Evolutionary conservation across 30 jellyfish, hydroid and myxozoan genomes (phyloP).

Genomic region (Hydractinia symbiolongicarpus): DNA sequence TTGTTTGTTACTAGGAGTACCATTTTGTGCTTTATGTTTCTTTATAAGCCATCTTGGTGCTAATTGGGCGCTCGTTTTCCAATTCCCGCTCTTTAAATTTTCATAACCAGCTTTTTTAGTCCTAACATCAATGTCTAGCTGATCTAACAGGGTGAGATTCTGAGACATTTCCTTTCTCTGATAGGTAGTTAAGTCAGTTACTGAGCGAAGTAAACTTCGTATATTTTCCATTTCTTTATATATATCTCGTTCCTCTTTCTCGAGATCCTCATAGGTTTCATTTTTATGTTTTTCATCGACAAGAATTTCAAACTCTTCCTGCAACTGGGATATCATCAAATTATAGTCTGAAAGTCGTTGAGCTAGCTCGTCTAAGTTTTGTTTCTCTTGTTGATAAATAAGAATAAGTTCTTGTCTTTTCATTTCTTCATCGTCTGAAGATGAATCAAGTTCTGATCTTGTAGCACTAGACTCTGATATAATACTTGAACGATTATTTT

Average conservation of each 20-base stretch:
- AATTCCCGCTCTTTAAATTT: constrained; percentile 25
- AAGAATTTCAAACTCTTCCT: constrained; percentile 1
- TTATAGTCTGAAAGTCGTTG: constrained; percentile 9
- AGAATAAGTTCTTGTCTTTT: not conserved
- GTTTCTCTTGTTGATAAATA: not conserved
- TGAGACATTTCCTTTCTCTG: constrained; percentile 32
- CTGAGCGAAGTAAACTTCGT: constrained; percentile 19
- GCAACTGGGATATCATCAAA: constrained; percentile 10
- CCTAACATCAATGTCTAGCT: constrained; percentile 17
- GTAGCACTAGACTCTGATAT: not conserved
- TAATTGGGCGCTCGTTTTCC: constrained; percentile 29
- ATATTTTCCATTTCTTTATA: constrained; percentile 19
- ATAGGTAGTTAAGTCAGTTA: constrained; percentile 22
- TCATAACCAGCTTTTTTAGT: constrained; percentile 22
- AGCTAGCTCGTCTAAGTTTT: constrained; percentile 5
- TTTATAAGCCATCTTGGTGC: constrained; percentile 28
- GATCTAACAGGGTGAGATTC: constrained; percentile 6
- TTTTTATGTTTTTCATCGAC: not conserved
- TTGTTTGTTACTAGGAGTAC: constrained; percentile 5
- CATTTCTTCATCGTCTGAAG: not conserved
- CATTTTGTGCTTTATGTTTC: constrained; percentile 13
- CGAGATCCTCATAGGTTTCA: constrained; percentile 11
- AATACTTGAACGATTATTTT: not conserved
- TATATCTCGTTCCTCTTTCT: not conserved
- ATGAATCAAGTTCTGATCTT: not conserved